Evolutionary conservation across 1,140 invertebrate genomes (phyloP).

Genomic region (Amyelois transitella): DNA sequence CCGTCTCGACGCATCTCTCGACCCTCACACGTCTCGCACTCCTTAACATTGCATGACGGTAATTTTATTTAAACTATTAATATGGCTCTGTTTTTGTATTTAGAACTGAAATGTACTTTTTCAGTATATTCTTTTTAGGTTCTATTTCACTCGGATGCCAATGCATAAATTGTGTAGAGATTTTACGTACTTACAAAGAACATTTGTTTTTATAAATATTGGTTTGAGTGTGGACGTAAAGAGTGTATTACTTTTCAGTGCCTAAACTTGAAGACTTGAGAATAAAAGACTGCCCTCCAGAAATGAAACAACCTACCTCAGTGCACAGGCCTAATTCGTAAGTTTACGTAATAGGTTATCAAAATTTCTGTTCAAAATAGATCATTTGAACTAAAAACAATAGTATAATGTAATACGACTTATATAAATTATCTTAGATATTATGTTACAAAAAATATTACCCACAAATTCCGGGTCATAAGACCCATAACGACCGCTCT

Average conservation of each 20-base stretch:
- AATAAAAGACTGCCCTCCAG: constrained; percentile 74
- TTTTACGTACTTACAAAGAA: too few relatives aligned
- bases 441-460: too few relatives aligned
- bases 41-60: constrained; percentile 59
- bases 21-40: constrained; percentile 78
- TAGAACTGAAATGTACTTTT: too few relatives aligned
- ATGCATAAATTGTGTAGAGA: too few relatives aligned
- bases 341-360: constrained; percentile 13
- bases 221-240: background rate
- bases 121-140: too few relatives aligned
- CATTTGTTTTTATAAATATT: background rate
- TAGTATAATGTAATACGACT: too few relatives aligned
- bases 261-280: constrained; percentile 75
- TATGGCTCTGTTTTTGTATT: too few relatives aligned
- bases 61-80: constrained; percentile 12
- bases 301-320: constrained; percentile 77
- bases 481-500: too few relatives aligned
- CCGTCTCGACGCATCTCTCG: constrained; percentile 90
- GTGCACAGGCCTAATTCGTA: constrained; percentile 77
- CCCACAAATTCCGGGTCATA: too few relatives aligned
- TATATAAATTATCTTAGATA: too few relatives aligned
- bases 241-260: constrained; percentile 57
- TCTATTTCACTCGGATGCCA: too few relatives aligned
- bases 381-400: too few relatives aligned
- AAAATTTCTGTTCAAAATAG: background rate